Evolutionary conservation across 1,140 invertebrate genomes (phyloP).

Genomic region (Tribolium castaneum): DNA sequence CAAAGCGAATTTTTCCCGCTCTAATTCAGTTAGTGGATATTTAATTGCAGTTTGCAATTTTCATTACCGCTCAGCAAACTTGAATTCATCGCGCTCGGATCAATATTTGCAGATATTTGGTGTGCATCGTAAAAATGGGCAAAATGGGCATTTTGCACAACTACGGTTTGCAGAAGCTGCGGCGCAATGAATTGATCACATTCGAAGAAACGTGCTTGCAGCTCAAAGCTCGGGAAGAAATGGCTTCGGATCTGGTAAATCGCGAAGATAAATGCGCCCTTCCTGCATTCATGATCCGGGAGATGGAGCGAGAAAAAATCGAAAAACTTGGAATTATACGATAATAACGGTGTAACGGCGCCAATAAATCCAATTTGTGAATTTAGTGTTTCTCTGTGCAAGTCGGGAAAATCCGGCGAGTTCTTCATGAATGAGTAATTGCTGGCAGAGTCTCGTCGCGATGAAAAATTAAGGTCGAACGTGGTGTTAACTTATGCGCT

Average conservation of each 20-base stretch:
- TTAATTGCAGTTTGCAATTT: too few relatives aligned
- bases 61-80: neutral
- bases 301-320: conserved; percentile 7
- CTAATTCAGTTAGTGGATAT: too few relatives aligned
- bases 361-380: conserved; percentile 11
- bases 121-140: conserved; percentile 56
- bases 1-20: too few relatives aligned
- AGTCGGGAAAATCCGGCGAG: conserved; percentile 6
- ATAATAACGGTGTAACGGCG: neutral
- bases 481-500: conserved; percentile 24
- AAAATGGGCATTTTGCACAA: conserved; percentile 58
- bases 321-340: conserved; percentile 5
- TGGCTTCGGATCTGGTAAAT: conserved; percentile 48
- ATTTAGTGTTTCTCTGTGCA: neutral
- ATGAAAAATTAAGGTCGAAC: conserved; percentile 33
- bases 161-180: conserved; percentile 57
- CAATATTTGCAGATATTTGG: conserved; percentile 53
- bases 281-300: conserved; percentile 6
- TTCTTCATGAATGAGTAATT: conserved; percentile 26
- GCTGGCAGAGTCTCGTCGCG: neutral
- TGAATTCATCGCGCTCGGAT: neutral
- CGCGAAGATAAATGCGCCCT: conserved; percentile 3
- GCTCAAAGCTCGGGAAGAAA: conserved; percentile 54
- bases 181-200: conserved; percentile 52
- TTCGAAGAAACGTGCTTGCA: conserved; percentile 53